Percentiles rank a stretch among this genome's conserved stretches.
Conservation (phyloP, 2,888 invertebrate genomes). For the Trichacis sp. region DNA sequence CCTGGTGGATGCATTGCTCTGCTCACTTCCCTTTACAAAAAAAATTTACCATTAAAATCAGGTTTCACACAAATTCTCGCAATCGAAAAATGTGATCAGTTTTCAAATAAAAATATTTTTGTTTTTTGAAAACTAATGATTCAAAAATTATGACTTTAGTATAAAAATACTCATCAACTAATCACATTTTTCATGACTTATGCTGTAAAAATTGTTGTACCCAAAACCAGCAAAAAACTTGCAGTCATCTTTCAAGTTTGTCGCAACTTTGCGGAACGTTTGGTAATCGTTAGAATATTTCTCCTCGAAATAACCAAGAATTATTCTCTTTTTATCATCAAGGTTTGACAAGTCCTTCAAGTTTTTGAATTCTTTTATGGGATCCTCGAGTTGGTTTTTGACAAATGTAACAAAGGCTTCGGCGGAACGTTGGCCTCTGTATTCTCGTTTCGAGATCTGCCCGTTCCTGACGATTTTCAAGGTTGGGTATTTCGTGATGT, state of each 20-base stretch:
- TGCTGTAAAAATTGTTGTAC: conserved; percentile 65
- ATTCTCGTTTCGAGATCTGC: conserved; percentile 89
- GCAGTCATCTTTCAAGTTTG: conserved; percentile 94
- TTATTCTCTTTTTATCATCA: conserved; percentile 84
- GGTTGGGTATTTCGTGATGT: conserved; percentile 98
- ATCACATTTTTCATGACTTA: too few relatives aligned
- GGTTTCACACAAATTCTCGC: too few relatives aligned
- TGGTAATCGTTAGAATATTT: conserved; percentile 86
- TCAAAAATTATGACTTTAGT: too few relatives aligned
- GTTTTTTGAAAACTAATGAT: too few relatives aligned
- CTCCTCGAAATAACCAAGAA: conserved; percentile 91
- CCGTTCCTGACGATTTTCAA: conserved; percentile 94
- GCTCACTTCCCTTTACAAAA: conserved; percentile 73
- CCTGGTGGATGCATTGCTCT: conserved; percentile 87
- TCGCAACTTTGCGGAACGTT: conserved; percentile 84
- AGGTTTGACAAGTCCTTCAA: conserved; percentile 80
- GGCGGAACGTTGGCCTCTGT: conserved; percentile 87
- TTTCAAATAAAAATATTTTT: too few relatives aligned
- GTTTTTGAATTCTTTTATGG: conserved; percentile 82
- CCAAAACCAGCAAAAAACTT: conserved; percentile 93
- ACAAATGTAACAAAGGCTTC: conserved; percentile 93
- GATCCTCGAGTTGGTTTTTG: conserved; percentile 88
- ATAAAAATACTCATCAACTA: too few relatives aligned
- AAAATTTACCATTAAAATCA: background rate
- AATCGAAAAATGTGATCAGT: too few relatives aligned